Percentiles rank a stretch among this genome's conserved stretches.
These are phyloP conservation scores for Microcebus tavaratra DNA, from an alignment of 2,113 vertebrate species.

Conservation along the genomic window DNA sequence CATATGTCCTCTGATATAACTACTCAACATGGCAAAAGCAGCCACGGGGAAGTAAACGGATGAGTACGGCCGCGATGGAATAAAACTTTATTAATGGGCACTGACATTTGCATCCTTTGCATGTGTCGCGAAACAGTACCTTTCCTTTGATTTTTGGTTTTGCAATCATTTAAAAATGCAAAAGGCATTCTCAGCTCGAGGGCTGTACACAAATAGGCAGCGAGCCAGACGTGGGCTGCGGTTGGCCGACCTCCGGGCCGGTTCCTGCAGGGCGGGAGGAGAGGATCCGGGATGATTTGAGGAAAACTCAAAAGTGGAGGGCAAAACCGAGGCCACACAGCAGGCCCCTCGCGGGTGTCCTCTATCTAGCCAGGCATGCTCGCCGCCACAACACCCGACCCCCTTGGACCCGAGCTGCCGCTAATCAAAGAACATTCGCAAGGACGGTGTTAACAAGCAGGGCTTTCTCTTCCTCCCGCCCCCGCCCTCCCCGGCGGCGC, in stretches of 20 bases:
- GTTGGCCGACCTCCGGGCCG: not conserved
- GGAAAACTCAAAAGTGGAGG: not conserved
- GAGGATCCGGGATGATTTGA: not conserved
- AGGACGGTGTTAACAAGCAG: constrained; percentile 68
- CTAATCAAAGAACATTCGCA: constrained; percentile 53
- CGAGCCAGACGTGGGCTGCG: not conserved
- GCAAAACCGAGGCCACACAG: not conserved
- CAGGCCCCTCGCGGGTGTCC: not conserved
- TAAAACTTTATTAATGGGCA: too few species aligned
- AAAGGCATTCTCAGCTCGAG: not conserved
- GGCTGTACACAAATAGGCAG: not conserved
- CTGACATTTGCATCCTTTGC: not conserved
- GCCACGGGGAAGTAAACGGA: not conserved
- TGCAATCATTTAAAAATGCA: not conserved
- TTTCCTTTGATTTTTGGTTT: not conserved
- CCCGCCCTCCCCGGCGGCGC: not conserved
- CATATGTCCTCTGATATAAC: not conserved
- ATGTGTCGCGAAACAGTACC: not conserved
- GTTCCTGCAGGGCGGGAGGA: not conserved
- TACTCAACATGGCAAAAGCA: not conserved
- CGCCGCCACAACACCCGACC: not conserved
- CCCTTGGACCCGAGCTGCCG: not conserved
- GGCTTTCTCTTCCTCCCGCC: not conserved
- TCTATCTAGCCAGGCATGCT: not conserved
- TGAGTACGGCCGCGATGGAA: not conserved